Base-by-base conservation (phyloP, 2,797 vertebrate species). In the Antrozous pallidus region DNA sequence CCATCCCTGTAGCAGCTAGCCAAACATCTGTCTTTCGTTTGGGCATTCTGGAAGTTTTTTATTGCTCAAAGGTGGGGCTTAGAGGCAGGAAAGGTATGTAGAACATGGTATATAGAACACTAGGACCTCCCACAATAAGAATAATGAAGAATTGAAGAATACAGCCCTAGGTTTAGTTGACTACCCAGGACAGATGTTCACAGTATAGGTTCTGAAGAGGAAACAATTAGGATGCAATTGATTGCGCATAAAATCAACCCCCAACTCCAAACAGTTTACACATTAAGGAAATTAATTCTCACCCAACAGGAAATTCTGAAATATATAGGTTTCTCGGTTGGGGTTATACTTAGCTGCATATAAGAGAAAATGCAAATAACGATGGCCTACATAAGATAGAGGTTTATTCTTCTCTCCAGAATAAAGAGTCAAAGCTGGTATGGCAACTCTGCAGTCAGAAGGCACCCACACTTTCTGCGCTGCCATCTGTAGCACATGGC, bases 251-350 rank as follows among this genome's bases (percentile, higher is more conserved):
- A 90, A 84, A 84, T 42, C 40, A 80, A 78, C 28, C 65, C 65
- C 65, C 63, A 84, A 65, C 24, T 90, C 63, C 56, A 63, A 92
- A 85, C 5, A 69, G 54, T 88, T 78, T 78, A 63, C 33, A 88
- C 63, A 82, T 70, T 58, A 58, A 89, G 69, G 31, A 90, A 79
- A 78, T 82, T 63, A 80, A 90, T 95, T 88, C 63, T 91, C 22
- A 49, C 45, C 38, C 94, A 94, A 67, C 18, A 88, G 83, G 74
- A 92, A 96, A 88, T 88, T 88, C 74, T 82, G 69, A 88, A 88
- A 90, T 51, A 45, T 14, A 78, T 3, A 85, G 40, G 49, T 77
- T 94, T 88, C 92, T 85, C 56, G 8, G 42, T 67, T 88, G 74
- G 75, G 36, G 81, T 79, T 69, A 75, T 74, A 61, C 20, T 65